Evolutionary conservation across 2,888 invertebrate species (phyloP), one percentile per base, ranked within the genome.

Genomic region (Lasioglossum zephyrum): DNA sequence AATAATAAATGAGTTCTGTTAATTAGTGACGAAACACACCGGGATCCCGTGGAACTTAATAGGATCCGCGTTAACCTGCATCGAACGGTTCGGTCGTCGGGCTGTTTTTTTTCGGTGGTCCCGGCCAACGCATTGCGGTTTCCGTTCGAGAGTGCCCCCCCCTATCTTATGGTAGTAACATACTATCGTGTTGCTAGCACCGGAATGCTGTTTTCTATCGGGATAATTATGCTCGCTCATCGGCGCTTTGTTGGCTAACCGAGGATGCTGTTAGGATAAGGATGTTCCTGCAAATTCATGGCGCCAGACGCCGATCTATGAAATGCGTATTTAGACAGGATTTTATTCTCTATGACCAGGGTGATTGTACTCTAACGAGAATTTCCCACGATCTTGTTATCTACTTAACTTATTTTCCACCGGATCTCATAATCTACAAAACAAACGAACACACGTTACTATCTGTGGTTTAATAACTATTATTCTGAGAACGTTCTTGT

Each of bases 1-100:
- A 49, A 49, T 53, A 53, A 83, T 66, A 39, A 73, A 63, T 63
- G 72, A 41, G 47, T 53, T 36, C 72, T 63, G 72, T 76, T 76
- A 60, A 81, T 83, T 76, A 83, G 44, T 76, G 41, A 13, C 22
- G 57, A 69, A n/a, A 73, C 22, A 13, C 22, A 36, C 39, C 6
- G 75, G 60, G 60, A 76, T 82, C 47, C 41, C 26, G 60, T 5
- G 70, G 16, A 39, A n/a, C 36, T 39, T 53, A 73, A 81, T 36
- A 57, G 73, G 53, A 76, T 81, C 31, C 13, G 22, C 36, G 41
- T 81, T 53, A 53, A 73, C 39, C 0, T 22, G 31, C n/a, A 26
- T 26, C 39, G 57, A 79, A 47, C 57, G 69, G n/a, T 81, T 0
- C 57, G 69, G n/a, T 81, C 1, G 66, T 18, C 3, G 44, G n/a